Conservation (phyloP, 2,888 invertebrate genomes). For the Scaptomyza caliginosa region DNA sequence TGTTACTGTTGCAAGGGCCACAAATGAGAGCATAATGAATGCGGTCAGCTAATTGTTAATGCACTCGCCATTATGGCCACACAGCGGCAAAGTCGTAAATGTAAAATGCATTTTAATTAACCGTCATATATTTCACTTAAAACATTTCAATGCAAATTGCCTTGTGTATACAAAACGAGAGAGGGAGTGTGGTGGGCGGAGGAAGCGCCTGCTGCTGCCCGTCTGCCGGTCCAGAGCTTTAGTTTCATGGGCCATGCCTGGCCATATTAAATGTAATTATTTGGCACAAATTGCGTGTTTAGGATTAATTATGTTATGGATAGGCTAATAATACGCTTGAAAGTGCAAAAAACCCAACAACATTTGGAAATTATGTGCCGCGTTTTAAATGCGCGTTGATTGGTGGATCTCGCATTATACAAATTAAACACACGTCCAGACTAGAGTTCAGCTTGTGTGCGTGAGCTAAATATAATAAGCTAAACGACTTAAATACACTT, state of each 20-base stretch:
- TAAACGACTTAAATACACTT: slow-evolving; percentile 10
- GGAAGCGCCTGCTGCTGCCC: slow-evolving; percentile 5
- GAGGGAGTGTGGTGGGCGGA: not conserved
- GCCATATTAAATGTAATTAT: slow-evolving; percentile 76
- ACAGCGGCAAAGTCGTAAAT: slow-evolving; percentile 63
- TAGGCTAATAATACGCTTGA: slow-evolving; percentile 75
- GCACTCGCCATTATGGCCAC: slow-evolving; percentile 67
- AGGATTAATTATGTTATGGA: slow-evolving; percentile 81
- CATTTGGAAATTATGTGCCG: slow-evolving; percentile 70
- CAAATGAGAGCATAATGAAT: slow-evolving; percentile 65
- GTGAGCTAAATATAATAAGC: slow-evolving; percentile 56
- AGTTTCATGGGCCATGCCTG: slow-evolving; percentile 12
- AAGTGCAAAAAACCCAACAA: slow-evolving; percentile 65
- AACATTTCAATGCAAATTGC: slow-evolving; percentile 77
- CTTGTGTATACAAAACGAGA: not conserved
- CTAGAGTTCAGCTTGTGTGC: slow-evolving; percentile 39
- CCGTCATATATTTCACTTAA: slow-evolving; percentile 73
- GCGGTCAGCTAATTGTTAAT: slow-evolving; percentile 79
- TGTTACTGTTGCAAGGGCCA: slow-evolving; percentile 35
- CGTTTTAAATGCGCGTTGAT: slow-evolving; percentile 54
- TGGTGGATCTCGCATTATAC: slow-evolving; percentile 49
- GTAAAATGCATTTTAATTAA: slow-evolving; percentile 81
- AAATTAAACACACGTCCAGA: slow-evolving; percentile 47
- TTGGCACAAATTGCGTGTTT: slow-evolving; percentile 82
- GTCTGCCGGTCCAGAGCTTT: slow-evolving; percentile 20